Percentiles rank a stretch among this genome's conserved stretches.
phyloP scores from a whole-genome alignment of 2,888 invertebrate species.

The Junonia oenone region DNA sequence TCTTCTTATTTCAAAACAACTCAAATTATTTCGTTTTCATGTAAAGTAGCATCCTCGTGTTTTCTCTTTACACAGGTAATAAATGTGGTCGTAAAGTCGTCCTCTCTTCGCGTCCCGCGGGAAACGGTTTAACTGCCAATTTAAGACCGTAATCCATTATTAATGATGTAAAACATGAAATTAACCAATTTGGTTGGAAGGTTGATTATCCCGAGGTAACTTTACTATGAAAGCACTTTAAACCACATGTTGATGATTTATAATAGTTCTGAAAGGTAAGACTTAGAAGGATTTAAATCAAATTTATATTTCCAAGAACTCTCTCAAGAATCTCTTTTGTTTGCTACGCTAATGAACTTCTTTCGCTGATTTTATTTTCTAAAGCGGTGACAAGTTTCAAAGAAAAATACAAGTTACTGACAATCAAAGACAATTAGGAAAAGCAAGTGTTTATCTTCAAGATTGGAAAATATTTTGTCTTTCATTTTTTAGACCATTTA shows the following conservation, averaged over 20 bases:
- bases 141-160: conserved; percentile 49
- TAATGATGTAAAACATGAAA: conserved; percentile 49
- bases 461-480: no score
- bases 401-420: no score
- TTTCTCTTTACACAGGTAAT: conserved; percentile 23
- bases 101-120: conserved; percentile 26
- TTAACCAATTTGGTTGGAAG: conserved; percentile 43
- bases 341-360: no score
- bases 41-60: conserved; percentile 18
- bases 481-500: neutral
- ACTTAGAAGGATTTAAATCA: neutral
- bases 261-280: neutral
- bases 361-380: no score
- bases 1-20: conserved; percentile 3
- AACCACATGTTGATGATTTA: neutral
- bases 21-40: conserved; percentile 11
- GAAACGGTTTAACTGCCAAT: conserved; percentile 44
- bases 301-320: neutral
- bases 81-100: conserved; percentile 23
- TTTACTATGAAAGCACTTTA: neutral
- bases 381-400: no score
- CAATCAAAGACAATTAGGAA: no score
- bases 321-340: neutral
- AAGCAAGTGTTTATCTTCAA: no score
- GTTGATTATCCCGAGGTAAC: conserved; percentile 39